Evolutionary conservation across 2,113 vertebrate species (phyloP).

Genomic region (Diphyllodes magnificus): DNA sequence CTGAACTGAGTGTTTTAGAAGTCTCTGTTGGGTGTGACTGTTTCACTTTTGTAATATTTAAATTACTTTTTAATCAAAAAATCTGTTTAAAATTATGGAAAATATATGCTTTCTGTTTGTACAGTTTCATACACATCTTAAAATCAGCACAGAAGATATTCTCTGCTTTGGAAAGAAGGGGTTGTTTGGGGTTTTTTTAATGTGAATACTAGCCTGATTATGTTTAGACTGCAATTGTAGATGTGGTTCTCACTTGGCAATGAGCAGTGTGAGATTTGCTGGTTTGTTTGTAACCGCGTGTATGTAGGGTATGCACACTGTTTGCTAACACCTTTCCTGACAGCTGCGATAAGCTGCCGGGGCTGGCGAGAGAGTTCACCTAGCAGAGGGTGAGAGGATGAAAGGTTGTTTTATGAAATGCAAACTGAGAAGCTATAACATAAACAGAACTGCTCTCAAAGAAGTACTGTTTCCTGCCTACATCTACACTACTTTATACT

Average conservation of each 20-base stretch:
- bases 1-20: not conserved
- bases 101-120: not conserved
- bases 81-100: not conserved
- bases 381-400: not conserved
- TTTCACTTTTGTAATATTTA: not conserved
- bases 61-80: not conserved
- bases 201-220: not conserved
- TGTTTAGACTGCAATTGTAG: not conserved
- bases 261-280: not conserved
- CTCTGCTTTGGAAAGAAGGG: not conserved
- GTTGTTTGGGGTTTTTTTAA: not conserved
- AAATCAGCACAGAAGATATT: not conserved
- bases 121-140: not conserved
- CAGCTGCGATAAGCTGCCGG: not conserved
- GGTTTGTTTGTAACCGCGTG: not conserved
- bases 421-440: not conserved
- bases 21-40: not conserved
- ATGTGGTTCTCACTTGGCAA: not conserved
- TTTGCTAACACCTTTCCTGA: conserved; percentile 34
- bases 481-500: not conserved
- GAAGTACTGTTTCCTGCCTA: not conserved
- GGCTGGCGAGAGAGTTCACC: not conserved
- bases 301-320: not conserved
- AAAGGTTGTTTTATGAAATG: conserved; percentile 2
- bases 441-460: conserved; percentile 29